Percentiles rank a stretch among this genome's conserved stretches.
Conservation (phyloP, 1,140 invertebrate species). For the Anastrepha obliqua region DNA sequence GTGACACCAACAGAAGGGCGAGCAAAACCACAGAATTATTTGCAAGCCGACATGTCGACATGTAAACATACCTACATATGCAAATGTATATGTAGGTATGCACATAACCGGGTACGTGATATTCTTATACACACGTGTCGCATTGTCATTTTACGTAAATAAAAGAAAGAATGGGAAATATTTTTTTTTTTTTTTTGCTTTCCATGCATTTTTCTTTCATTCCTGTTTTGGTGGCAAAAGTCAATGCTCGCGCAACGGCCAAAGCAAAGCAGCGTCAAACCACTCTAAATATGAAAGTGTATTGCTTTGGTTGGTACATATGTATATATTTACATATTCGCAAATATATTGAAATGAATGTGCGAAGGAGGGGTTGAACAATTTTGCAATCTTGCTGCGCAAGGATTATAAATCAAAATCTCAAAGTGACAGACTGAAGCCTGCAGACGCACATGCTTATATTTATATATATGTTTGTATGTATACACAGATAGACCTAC, state of each 20-base stretch:
- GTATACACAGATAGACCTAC: background rate
- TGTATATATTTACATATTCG: background rate
- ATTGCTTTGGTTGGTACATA: background rate
- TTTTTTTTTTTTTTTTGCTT: background rate
- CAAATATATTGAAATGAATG: background rate
- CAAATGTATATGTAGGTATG: background rate
- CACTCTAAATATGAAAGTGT: background rate
- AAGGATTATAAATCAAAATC: conserved; percentile 43
- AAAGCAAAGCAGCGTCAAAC: background rate
- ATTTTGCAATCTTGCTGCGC: background rate
- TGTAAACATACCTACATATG: no score
- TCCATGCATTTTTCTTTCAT: background rate
- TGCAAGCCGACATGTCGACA: no score
- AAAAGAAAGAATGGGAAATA: background rate
- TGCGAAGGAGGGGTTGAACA: background rate
- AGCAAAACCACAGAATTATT: no score
- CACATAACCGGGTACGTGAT: background rate
- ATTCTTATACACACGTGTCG: background rate
- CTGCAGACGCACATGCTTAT: background rate
- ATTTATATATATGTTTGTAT: background rate
- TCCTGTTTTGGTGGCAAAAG: background rate
- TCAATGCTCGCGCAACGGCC: background rate
- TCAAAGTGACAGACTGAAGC: background rate
- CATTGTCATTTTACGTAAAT: background rate
- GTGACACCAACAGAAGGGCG: no score